Base-by-base conservation (phyloP, 2,113 vertebrate species). In the Proteles cristata region DNA sequence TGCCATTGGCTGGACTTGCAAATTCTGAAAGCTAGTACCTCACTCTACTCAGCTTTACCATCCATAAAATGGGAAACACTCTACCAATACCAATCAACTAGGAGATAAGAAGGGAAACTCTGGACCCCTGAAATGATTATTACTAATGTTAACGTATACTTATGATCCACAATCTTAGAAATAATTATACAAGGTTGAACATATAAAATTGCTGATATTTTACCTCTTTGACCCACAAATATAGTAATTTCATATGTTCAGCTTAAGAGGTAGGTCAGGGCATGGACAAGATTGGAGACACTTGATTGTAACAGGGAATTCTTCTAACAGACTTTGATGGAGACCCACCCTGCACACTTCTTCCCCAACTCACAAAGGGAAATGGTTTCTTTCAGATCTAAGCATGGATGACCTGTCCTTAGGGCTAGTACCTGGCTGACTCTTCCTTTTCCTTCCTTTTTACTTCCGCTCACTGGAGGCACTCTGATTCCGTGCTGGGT, bases 21-120 rank as follows among this genome's bases (percentile, higher is more conserved):
- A 83, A 88, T 88, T 87, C 92, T 87, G 19, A 90, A 92, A 73
- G 69, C 65, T 26, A n/a, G 17, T 25, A 71, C n/a, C 21, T 93
- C 69, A n/a, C 4, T 12, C 2, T 50, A 53, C 84, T 76, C 48
- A 71, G 43, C 48, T 53, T 87, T 48, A 33, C 71, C 43, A 39
- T 73, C 55, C 35, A 7, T 19, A 28, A 88, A 93, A 73, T 82
- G n/a, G 50, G 55, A 76, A 81, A 79, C 39, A 48, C 31, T 45
- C 14, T 9, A 58, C 48, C 2, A 16, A 31, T 26, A 39, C 35
- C n/a, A 23, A 74, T 63, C 39, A 88, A 11, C 61, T 65, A 4
- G 0, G 45, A 90, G 43, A 33, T 35, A 43, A 92, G 77, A 71
- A 23, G 25, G 6, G 28, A 73, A 26, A 58, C 15, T 0, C 8